A percentile compares a stretch with the other conserved stretches of the same genome.
These are phyloP conservation scores for Biston stratarius DNA, from an alignment of 2,888 invertebrate species.

Conservation along the genomic window DNA sequence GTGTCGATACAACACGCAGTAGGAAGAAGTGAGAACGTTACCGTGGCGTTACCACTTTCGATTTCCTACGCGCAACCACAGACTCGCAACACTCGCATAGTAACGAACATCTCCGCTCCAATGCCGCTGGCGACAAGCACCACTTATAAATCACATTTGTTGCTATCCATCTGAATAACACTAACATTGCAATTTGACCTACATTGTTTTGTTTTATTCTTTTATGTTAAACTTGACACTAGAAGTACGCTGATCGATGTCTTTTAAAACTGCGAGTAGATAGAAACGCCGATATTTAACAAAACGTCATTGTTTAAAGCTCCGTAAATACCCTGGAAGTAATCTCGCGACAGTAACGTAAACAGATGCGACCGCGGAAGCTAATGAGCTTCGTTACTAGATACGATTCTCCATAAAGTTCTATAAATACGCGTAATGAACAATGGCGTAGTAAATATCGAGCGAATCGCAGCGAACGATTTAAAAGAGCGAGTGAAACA, in stretches of 20 bases:
- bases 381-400: slow-evolving; percentile 41
- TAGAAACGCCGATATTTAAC: slow-evolving; percentile 23
- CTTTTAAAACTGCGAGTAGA: slow-evolving; percentile 22
- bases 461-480: slow-evolving; percentile 27
- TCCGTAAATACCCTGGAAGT: slow-evolving; percentile 35
- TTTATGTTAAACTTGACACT: slow-evolving; percentile 23
- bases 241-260: slow-evolving; percentile 32
- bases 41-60: slow-evolving; percentile 56
- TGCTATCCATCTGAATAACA: slow-evolving; percentile 32
- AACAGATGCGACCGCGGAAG: slow-evolving; percentile 43
- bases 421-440: slow-evolving; percentile 42
- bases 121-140: slow-evolving; percentile 43
- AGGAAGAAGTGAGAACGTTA: slow-evolving; percentile 59
- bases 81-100: slow-evolving; percentile 1
- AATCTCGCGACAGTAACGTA: slow-evolving; percentile 41
- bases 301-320: slow-evolving; percentile 38
- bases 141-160: slow-evolving; percentile 32
- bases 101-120: slow-evolving; percentile 27
- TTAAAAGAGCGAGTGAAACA: slow-evolving; percentile 11
- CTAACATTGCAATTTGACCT: slow-evolving; percentile 31
- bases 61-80: slow-evolving; percentile 59
- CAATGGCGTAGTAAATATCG: slow-evolving; percentile 40
- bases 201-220: slow-evolving; percentile 33
- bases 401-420: slow-evolving; percentile 44
- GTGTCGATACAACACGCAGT: slow-evolving; percentile 49